phyloP scores from a whole-genome alignment of 2,113 vertebrate species.

The human region GRCh38 chr5:18808501-18809000 shows the following conservation, averaged over 20 bases:
- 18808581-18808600: neutral
- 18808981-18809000: neutral
- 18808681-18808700: neutral
- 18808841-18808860: neutral
- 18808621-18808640: neutral
- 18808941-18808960: neutral
- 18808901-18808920: neutral
- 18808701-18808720: neutral
- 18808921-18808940: neutral
- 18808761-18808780: neutral
- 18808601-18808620: neutral
- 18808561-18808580: neutral
- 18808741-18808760: neutral
- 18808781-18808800: neutral
- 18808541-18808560: neutral
- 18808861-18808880: accelerated
- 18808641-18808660: neutral
- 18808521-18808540: neutral
- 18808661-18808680: neutral
- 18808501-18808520: neutral
- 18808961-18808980: neutral
- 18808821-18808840: neutral
- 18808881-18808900: neutral
- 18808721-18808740: neutral
- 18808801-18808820: neutral